Conservation (phyloP, 1,140 invertebrate genomes). For the Cyclina sinensis region DNA sequence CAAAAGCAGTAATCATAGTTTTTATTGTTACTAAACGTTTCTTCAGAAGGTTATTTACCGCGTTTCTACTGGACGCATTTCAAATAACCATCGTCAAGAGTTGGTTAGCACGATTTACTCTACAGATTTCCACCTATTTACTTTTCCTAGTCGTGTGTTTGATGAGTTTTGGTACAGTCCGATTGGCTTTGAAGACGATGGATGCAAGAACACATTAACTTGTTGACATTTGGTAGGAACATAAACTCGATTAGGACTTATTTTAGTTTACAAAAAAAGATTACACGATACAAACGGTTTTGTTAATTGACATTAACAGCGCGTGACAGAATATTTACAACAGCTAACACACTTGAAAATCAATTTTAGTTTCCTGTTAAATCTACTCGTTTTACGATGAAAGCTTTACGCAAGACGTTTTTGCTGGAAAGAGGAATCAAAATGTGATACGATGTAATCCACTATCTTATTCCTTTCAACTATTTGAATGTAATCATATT, state of each 20-base stretch:
- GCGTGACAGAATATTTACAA: neutral
- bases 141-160: neutral
- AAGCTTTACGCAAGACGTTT: no score
- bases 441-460: no score
- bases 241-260: neutral
- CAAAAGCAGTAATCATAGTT: neutral
- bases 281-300: neutral
- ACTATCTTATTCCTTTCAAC: no score
- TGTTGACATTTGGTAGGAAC: neutral
- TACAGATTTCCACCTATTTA: neutral
- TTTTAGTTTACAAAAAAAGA: neutral
- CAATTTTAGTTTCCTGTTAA: no score
- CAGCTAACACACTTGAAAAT: neutral
- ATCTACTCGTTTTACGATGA: no score
- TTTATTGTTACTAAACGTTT: conserved; percentile 26
- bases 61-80: conserved; percentile 26
- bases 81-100: conserved; percentile 22
- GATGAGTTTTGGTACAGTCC: neutral
- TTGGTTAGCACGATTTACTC: conserved; percentile 9
- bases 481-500: no score
- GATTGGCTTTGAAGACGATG: neutral
- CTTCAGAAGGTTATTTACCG: neutral
- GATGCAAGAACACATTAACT: neutral
- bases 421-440: no score
- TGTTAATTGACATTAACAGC: neutral